phyloP scores from a whole-genome alignment of 2,797 vertebrate genomes.

The Coregonus ussuriensis region DNA sequence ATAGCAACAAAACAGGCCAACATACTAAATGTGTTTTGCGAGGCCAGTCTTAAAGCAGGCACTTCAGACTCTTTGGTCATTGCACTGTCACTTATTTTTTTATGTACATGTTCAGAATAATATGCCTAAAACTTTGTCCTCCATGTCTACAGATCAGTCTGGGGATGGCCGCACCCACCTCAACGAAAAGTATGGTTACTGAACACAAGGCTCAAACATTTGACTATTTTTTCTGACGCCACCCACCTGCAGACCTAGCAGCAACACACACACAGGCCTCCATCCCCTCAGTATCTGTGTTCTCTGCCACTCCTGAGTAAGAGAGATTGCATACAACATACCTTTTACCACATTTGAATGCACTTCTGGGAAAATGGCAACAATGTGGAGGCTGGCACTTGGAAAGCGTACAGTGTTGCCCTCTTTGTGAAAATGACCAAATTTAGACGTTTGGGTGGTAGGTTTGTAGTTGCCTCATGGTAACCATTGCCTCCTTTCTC shows the following conservation, averaged over 20 bases:
- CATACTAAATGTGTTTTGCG: slow-evolving; percentile 1
- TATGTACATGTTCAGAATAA: not conserved
- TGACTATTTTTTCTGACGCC: slow-evolving; percentile 15
- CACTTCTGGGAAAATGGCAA: not conserved
- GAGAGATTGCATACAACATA: not conserved
- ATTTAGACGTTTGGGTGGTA: not conserved
- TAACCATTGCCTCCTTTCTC: not conserved
- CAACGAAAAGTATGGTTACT: slow-evolving; percentile 85
- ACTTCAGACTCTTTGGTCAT: not conserved
- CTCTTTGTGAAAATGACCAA: not conserved
- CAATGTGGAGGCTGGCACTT: not conserved
- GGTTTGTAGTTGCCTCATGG: not conserved
- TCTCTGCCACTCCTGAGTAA: no score
- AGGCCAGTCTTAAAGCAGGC: no score
- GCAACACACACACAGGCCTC: not conserved
- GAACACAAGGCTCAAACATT: slow-evolving; percentile 39
- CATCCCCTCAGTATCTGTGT: not conserved
- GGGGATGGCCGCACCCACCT: slow-evolving; percentile 96
- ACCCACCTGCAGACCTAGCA: slow-evolving; percentile 23
- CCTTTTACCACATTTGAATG: not conserved
- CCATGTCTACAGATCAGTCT: slow-evolving; percentile 80
- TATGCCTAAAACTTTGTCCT: not conserved
- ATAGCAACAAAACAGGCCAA: no score
- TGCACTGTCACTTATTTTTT: not conserved
- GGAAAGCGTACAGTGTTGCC: not conserved